Evolutionary conservation across 2,797 vertebrate genomes (phyloP), one percentile per base, ranked within the genome.

Genomic region (Fundulus diaphanus): DNA sequence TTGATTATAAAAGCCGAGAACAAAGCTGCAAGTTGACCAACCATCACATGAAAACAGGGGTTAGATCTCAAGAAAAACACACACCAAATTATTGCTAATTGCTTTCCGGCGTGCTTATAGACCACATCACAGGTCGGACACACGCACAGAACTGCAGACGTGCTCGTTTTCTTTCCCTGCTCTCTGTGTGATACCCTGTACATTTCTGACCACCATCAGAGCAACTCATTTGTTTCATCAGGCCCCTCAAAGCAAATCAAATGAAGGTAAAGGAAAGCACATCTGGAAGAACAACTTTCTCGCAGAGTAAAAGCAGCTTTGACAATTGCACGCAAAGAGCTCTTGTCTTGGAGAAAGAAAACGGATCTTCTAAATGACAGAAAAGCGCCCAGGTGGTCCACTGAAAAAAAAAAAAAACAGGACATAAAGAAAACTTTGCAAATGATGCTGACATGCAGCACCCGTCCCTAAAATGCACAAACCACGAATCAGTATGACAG

Each of bases 71-170:
- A 73, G 70, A 73, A 76, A 83, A 87, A 84, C 13, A 72, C 57
- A 59, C 51, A 76, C 44, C 67, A 78, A 78, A 88, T 88, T 83
- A 87, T 74, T 20, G n/a, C 83, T 90, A 92, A 94, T 91, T 87
- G 83, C 89, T 84, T 78, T 84, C 78, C 81, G 82, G 86, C 77
- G 79, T 78, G 74, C 33, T 85, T 74, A 48, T 20, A 37, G 65
- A 80, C 88, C 86, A 87, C 86, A 89, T 90, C 85, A 76, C 85
- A 89, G 88, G 83, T 88, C 74, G 81, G 72, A 75, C 63, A 57
- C 68, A 54, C 56, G 68, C 77, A 79, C 42, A 66, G 54, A 44
- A 63, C 79, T 70, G 73, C 22, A 65, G 70, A 85, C 82, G 49
- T 33, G 68, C 82, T 82, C 63, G 16, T 82, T 67, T 67, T 16